Evolutionary conservation across 2,797 vertebrate genomes (phyloP).

Genomic region (Coendou prehensilis): DNA sequence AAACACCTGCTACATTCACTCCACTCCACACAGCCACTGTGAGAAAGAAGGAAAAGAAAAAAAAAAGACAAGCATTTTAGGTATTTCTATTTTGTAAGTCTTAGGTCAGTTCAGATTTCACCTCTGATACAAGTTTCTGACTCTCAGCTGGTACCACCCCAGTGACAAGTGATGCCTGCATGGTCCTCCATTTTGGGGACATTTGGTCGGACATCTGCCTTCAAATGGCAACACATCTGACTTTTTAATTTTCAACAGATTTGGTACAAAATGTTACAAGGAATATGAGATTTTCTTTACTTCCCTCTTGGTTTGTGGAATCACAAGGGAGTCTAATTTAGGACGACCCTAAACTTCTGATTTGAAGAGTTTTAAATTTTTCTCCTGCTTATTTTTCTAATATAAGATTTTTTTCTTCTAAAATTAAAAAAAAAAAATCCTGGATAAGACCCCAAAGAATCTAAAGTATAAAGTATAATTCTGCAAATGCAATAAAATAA

Average conservation of each 20-base stretch:
- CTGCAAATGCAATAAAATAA: neutral
- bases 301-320: conserved; percentile 19
- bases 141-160: neutral
- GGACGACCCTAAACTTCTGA: neutral
- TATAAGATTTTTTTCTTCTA: neutral
- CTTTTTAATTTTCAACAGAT: neutral
- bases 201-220: neutral
- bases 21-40: conserved; percentile 98
- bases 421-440: neutral
- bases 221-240: neutral
- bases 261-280: neutral
- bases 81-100: neutral
- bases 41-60: neutral
- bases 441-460: neutral
- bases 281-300: neutral
- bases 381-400: neutral
- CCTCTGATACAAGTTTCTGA: neutral
- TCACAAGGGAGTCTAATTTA: neutral
- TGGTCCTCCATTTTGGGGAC: too few relatives aligned
- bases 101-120: conserved; percentile 8
- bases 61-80: neutral
- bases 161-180: neutral
- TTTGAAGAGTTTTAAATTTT: conserved; percentile 40
- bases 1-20: conserved; percentile 96
- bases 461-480: neutral